A percentile compares a stretch with the other conserved stretches of the same genome.
These are phyloP conservation scores for Malurus alboscapulatus DNA, from an alignment of 2,113 vertebrate species.

Conservation along the genomic window DNA sequence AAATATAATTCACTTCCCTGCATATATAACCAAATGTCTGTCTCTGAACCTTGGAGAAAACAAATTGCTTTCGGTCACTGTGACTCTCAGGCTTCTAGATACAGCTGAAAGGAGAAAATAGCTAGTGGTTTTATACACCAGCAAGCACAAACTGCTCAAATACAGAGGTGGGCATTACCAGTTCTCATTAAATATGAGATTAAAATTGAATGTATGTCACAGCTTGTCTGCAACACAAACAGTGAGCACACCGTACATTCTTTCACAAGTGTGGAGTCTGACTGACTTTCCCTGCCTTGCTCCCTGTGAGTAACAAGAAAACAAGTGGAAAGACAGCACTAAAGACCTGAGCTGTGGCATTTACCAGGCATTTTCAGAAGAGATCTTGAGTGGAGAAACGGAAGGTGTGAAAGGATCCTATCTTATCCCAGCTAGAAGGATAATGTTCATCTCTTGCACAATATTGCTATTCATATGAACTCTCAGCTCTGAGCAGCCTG, in stretches of 20 bases:
- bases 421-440: not conserved
- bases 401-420: not conserved
- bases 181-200: not conserved
- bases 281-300: not conserved
- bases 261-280: not conserved
- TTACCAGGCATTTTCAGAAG: not conserved
- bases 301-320: not conserved
- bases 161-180: not conserved
- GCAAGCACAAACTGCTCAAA: not conserved
- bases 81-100: not conserved
- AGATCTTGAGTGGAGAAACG: not conserved
- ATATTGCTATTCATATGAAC: not conserved
- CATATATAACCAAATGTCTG: not conserved
- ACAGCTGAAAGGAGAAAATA: not conserved
- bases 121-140: not conserved
- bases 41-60: not conserved
- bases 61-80: not conserved
- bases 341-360: not conserved
- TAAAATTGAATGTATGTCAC: not conserved
- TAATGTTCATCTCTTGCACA: not conserved
- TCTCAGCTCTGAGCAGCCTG: not conserved
- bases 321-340: not conserved
- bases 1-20: not conserved
- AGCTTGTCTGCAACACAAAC: not conserved
- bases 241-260: fast-evolving